Evolutionary conservation across 2,888 invertebrate species (phyloP).

Genomic region (Spialia ferax): DNA sequence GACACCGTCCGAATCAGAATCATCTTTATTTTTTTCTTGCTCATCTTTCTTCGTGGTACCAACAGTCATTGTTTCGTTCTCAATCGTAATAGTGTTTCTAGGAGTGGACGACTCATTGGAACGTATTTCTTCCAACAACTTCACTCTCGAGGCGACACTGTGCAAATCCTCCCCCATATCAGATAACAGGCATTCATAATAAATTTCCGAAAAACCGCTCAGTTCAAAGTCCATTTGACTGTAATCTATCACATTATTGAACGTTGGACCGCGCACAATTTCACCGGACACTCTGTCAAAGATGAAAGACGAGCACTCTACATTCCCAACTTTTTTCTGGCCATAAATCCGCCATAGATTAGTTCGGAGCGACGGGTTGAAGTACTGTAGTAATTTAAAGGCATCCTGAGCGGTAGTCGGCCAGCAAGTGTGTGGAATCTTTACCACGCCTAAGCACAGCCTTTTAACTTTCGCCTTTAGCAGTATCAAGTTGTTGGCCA

Average conservation of each 20-base stretch:
- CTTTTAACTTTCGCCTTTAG: constrained; percentile 71
- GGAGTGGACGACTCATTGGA: constrained; percentile 61
- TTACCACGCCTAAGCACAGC: constrained; percentile 70
- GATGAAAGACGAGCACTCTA: constrained; percentile 69
- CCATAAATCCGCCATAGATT: constrained; percentile 71
- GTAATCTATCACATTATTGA: constrained; percentile 77
- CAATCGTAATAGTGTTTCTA: constrained; percentile 44
- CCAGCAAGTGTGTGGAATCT: constrained; percentile 69
- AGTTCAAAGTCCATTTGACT: constrained; percentile 76
- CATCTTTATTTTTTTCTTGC: constrained; percentile 33
- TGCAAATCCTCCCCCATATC: constrained; percentile 68
- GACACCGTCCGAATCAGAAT: constrained; percentile 31
- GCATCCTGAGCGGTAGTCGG: constrained; percentile 71
- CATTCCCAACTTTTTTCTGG: constrained; percentile 61
- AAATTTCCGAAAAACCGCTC: constrained; percentile 74
- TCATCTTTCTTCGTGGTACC: constrained; percentile 37
- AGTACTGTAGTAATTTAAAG: constrained; percentile 77
- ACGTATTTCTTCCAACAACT: constrained; percentile 65
- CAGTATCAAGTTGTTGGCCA: constrained; percentile 67
- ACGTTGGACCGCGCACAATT: constrained; percentile 70
- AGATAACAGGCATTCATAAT: constrained; percentile 69
- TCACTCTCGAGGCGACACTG: constrained; percentile 72
- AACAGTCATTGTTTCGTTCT: constrained; percentile 36
- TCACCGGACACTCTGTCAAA: constrained; percentile 75
- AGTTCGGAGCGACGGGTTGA: constrained; percentile 73